These are phyloP conservation scores for Drosophila hamatofila DNA, from an alignment of 2,888 invertebrate genomes.

Conservation along the genomic window DNA sequence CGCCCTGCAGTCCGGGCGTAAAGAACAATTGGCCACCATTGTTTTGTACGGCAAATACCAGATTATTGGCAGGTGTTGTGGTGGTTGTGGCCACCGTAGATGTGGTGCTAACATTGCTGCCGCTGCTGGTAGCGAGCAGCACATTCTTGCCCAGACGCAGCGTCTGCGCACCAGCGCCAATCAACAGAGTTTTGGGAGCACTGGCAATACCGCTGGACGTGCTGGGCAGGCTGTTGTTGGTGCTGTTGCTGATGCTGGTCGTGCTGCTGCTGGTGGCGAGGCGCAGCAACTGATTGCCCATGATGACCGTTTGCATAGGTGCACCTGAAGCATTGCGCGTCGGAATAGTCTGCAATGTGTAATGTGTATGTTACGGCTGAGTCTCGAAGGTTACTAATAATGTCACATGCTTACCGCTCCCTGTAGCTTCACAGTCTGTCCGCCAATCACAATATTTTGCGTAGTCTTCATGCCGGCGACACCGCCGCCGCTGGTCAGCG, in stretches of 20 bases:
- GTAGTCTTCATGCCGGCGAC: slow-evolving; percentile 68
- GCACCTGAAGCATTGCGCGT: slow-evolving; percentile 46
- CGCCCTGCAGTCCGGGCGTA: slow-evolving; percentile 88
- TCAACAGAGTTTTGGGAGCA: slow-evolving; percentile 80
- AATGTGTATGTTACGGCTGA: not conserved
- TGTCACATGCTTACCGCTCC: slow-evolving; percentile 72
- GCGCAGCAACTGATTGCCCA: slow-evolving; percentile 85
- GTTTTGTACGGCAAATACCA: slow-evolving; percentile 87
- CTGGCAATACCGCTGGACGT: slow-evolving; percentile 50
- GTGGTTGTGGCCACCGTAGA: slow-evolving; percentile 69
- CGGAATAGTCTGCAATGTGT: slow-evolving; percentile 51
- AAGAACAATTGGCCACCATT: slow-evolving; percentile 87
- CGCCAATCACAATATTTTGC: slow-evolving; percentile 84
- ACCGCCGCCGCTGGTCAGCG: slow-evolving; percentile 76
- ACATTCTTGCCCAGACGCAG: slow-evolving; percentile 80
- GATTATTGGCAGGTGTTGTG: slow-evolving; percentile 81
- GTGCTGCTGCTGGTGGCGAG: slow-evolving; percentile 59
- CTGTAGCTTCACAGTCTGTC: slow-evolving; percentile 84
- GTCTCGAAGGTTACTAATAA: not conserved
- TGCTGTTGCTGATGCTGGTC: slow-evolving; percentile 34
- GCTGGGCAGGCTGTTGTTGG: slow-evolving; percentile 49
- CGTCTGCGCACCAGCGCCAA: slow-evolving; percentile 81
- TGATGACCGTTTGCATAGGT: slow-evolving; percentile 84
- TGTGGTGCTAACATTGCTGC: slow-evolving; percentile 42
- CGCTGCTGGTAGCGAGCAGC: slow-evolving; percentile 52